Base-by-base conservation (phyloP, 2,797 vertebrate genomes). In the Sandelia bainsii region DNA sequence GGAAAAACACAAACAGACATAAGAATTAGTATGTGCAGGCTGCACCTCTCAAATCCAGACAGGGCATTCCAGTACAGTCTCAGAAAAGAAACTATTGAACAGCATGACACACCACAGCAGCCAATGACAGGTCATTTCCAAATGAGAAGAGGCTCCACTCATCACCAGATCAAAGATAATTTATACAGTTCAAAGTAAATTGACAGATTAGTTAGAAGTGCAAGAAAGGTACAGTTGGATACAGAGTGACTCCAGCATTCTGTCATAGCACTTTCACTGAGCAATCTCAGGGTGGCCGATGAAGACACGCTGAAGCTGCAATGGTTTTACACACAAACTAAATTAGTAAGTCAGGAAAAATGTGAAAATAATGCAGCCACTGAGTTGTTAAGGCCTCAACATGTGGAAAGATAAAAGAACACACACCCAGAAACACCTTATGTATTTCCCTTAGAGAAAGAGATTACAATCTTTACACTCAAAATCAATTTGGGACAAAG, bases 101-200 rank as follows among this genome's bases (percentile, higher is more conserved):
- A 98, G 97, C 97, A 99, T 99, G 97, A 98, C 98, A 98, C 96
- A 97, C 97, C 96, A 97, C 96, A 96, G 93, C 95, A 95, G 94
- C 94, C 93, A 95, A 82, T 69, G 80, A 92, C 54, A 88, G 89
- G 81, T 72, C 72, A 82, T 63, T 76, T 87, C 82, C 80, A 87
- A 81, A 84, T 84, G 72, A 77, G 40, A 76, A 71, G 34, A 80
- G 71, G 72, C 72, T 83, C 72, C 83, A 72, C 81, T 83, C 75
- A 76, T 75, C 66, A 74, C 71, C 68, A 75, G 70, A 44, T 56
- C 76, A 82, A 71, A 82, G 72, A 71, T 54, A 72, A 76, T 74
- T 73, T 49, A 75, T 27, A 84, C 46, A 81, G 70, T 77, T 80
- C 60, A 71, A 69, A 65, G 73, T 52, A 75, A 67, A 85, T 71